Percentiles rank a stretch among this genome's conserved stretches.
These are phyloP conservation scores for Philonicus albiceps DNA, from an alignment of 2,888 invertebrate genomes.

Conservation along the genomic window DNA sequence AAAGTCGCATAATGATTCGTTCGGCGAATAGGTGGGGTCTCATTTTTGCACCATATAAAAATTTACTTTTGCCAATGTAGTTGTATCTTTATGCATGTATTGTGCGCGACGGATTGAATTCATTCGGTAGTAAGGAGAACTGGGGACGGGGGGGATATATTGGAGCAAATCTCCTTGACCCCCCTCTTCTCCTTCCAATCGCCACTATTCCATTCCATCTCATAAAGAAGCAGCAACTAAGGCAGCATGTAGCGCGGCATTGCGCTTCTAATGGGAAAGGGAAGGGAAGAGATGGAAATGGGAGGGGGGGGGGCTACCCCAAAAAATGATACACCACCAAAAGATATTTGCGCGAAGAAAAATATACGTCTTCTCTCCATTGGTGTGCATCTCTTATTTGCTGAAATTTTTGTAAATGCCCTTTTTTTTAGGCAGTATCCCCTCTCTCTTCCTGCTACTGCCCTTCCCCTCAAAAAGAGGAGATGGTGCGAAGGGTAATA, in stretches of 20 bases:
- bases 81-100: background rate
- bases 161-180: background rate
- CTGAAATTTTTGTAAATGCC: constrained; percentile 37
- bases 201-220: background rate
- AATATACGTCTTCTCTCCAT: background rate
- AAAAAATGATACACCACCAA: background rate
- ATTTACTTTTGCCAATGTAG: background rate
- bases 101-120: background rate
- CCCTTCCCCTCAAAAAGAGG: background rate
- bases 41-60: background rate
- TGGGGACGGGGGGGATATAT: background rate
- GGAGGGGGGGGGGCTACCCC: background rate
- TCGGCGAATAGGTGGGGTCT: constrained; percentile 27
- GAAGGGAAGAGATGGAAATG: too few species aligned
- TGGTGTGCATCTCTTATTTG: constrained; percentile 39
- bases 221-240: background rate
- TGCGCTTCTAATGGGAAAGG: background rate
- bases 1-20: constrained; percentile 34
- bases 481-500: background rate
- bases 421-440: constrained; percentile 16
- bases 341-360: background rate
- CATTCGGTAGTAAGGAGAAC: background rate
- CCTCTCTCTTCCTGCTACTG: background rate
- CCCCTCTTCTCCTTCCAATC: too few species aligned
- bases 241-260: background rate